Evolutionary conservation across 2,113 vertebrate species (phyloP).

Genomic region (Chitala chitala): DNA sequence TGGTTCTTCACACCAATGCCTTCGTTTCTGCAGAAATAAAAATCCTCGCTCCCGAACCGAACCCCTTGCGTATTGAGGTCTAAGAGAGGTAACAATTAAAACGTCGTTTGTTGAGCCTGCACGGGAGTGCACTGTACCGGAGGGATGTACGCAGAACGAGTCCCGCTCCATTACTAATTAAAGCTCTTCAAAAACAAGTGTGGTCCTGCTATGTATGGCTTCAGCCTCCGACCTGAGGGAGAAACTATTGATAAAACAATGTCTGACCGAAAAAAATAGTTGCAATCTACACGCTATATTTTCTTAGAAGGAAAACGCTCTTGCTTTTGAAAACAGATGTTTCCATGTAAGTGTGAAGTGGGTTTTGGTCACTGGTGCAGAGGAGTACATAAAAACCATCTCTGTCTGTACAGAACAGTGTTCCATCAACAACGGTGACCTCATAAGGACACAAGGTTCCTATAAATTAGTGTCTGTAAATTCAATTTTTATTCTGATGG

Average conservation of each 20-base stretch:
- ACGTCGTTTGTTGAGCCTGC: not conserved
- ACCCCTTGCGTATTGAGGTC: not conserved
- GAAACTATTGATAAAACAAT: not conserved
- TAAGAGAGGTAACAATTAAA: not conserved
- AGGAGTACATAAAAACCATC: too few relatives aligned
- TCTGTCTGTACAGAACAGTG: too few relatives aligned
- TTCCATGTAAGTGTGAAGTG: too few relatives aligned
- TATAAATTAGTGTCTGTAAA: too few relatives aligned
- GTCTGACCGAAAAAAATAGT: not conserved
- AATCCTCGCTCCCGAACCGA: not conserved
- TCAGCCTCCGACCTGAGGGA: not conserved
- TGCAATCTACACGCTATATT: too few relatives aligned
- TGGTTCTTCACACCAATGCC: not conserved
- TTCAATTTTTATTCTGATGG: not conserved
- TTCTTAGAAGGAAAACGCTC: not conserved
- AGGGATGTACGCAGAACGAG: not conserved
- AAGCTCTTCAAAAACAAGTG: not conserved
- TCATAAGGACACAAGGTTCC: too few relatives aligned
- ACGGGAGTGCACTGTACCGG: not conserved
- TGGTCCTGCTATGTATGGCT: not conserved
- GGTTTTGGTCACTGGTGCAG: too few relatives aligned
- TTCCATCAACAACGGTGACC: not conserved
- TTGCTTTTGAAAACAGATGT: not conserved
- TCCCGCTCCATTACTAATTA: conserved; percentile 2
- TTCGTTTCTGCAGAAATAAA: not conserved